Evolutionary conservation across 35 echinoderm and acorn worm genomes (phyloP), one percentile per base, ranked within the genome.

Genomic region (Apostichopus parvimensis): DNA sequence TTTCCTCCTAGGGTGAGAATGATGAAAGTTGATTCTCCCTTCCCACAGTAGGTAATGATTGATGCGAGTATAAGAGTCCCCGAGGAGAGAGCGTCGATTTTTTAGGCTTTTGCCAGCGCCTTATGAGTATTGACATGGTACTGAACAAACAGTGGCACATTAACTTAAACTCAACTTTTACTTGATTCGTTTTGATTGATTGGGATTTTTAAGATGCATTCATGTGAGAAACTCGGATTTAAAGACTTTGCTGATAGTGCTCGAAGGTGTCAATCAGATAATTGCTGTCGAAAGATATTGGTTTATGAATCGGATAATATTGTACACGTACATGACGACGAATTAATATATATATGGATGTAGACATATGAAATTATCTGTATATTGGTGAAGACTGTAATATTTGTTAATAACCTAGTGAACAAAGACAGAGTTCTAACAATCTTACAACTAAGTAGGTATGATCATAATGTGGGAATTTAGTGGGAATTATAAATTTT

Each of bases 141-240:
- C 54, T 84, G 57, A 84, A 84, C 81, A 84, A 84, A 84, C 81
- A 84, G 81, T 55, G 53, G 81, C 81, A 84, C 57, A 15, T 25
- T 23, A 59, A 23, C 54, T 25, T 84, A 56, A 24, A 84, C 57
- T 84, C 57, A 22, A 84, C 57, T 59, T 59, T 23, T 56, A 17
- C 57, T 84, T 84, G 25, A 84, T 84, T 58, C 56, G 15, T 84
- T 60, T 84, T 84, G 81, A 84, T 84, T 59, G 81, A 84, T 84
- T 59, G 81, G 54, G 55, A 56, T 84, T 15, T 84, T 84, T 20
- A 84, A 84, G 81, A 84, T 62, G 53, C 81, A 59, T 60, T 84
- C 81, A 84, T 84, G 81, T 84, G 81, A 58, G 52, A 84, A 84
- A 58, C 17, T 84, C 11, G n/a, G 71, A 75, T 75, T 75, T 75